Percentiles rank a stretch among this genome's conserved stretches.
Evolutionary conservation across 2,797 vertebrate species (phyloP).

Genomic region (Pempheris klunzingeri): DNA sequence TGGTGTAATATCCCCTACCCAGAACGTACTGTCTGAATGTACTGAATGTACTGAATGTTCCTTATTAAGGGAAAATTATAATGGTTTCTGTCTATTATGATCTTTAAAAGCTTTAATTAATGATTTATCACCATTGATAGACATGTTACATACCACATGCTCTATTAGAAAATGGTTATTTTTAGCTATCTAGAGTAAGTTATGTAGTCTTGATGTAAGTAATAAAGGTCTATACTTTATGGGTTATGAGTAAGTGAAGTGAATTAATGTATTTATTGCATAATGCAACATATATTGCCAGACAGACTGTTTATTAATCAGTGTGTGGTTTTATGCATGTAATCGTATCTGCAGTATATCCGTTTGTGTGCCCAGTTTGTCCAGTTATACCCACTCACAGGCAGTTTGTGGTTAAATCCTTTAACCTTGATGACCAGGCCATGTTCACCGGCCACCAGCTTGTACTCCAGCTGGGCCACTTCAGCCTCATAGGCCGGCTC

Average conservation of each 20-base stretch:
- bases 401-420: constrained; percentile 96
- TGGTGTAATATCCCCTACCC: not conserved
- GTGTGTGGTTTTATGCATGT: not conserved
- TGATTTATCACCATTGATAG: not conserved
- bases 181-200: not conserved
- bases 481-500: constrained; percentile 96
- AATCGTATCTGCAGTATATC: rapidly evolving
- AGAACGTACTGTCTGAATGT: too few relatives aligned
- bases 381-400: constrained; percentile 85
- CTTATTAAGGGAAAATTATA: not conserved
- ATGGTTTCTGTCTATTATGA: not conserved
- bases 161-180: not conserved
- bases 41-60: too few relatives aligned
- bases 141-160: not conserved
- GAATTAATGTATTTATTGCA: not conserved
- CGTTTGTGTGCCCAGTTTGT: not conserved
- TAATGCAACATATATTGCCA: not conserved
- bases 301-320: not conserved
- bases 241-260: not conserved
- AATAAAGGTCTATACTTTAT: not conserved
- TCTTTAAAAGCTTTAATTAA: not conserved
- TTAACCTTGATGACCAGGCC: constrained; percentile 94
- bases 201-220: too few relatives aligned
- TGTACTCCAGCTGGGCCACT: constrained; percentile 95
- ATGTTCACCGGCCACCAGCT: constrained; percentile 92